Percentiles rank a stretch among this genome's conserved stretches.
Conservation (phyloP, 2,888 invertebrate genomes). For the Hydropsyche betteni region DNA sequence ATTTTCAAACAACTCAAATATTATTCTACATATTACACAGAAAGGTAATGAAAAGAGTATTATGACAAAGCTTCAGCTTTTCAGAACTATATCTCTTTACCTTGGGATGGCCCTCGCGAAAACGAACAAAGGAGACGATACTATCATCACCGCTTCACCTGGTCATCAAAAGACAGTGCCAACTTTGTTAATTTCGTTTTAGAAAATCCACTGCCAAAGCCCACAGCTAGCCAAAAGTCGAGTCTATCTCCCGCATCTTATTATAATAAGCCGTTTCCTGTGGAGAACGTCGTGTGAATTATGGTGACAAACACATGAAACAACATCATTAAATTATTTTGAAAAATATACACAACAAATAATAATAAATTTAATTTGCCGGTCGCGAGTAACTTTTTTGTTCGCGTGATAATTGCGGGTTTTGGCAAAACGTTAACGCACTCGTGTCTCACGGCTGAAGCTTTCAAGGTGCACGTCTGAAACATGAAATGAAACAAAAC, state of each 20-base stretch:
- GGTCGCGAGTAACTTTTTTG: no score
- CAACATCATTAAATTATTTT: no score
- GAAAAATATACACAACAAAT: no score
- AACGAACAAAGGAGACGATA: constrained; percentile 3
- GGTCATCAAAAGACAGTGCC: not conserved
- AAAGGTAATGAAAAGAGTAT: no score
- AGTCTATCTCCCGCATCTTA: no score
- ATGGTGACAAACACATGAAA: no score
- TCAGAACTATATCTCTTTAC: not conserved
- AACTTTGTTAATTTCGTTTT: not conserved
- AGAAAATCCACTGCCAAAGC: constrained; percentile 9
- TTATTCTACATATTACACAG: no score
- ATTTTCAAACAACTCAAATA: no score
- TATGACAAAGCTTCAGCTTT: not conserved
- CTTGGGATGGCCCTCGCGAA: not conserved
- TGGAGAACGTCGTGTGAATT: no score
- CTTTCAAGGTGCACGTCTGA: not conserved
- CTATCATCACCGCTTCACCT: not conserved
- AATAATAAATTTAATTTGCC: no score
- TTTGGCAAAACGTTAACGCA: not conserved
- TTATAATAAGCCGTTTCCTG: no score
- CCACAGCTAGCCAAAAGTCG: not conserved
- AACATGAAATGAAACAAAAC: no score
- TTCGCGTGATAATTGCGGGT: not conserved
- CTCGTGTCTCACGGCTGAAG: not conserved